phyloP scores from a whole-genome alignment of 2,113 vertebrate species.

The Atrichornis clamosus region DNA sequence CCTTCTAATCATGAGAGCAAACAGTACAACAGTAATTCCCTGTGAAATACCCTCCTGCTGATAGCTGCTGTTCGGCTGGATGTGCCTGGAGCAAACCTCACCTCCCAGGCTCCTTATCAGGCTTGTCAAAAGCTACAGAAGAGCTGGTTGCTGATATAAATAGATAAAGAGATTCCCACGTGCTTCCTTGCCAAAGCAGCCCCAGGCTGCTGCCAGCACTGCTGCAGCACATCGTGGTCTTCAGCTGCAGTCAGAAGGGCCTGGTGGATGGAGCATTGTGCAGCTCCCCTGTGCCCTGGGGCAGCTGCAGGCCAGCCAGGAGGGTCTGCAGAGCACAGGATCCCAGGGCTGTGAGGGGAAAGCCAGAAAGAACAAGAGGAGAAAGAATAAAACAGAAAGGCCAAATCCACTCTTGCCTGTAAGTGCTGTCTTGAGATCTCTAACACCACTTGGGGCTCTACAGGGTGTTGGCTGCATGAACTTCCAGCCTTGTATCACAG shows the following conservation, averaged over 20 bases:
- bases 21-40: neutral
- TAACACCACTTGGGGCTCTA: neutral
- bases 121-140: neutral
- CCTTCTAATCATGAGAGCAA: neutral
- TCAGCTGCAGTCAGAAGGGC: neutral
- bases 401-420: too few relatives aligned
- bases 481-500: neutral
- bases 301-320: neutral
- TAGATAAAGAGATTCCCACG: neutral
- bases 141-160: neutral
- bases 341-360: too few relatives aligned
- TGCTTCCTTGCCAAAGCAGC: neutral
- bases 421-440: neutral
- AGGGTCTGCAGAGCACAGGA: neutral
- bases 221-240: neutral
- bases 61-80: neutral
- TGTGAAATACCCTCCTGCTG: neutral
- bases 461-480: neutral
- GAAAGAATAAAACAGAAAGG: neutral
- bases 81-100: neutral
- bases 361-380: too few relatives aligned
- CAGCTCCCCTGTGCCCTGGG: neutral
- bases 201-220: accelerated
- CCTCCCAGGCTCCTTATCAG: too few relatives aligned
- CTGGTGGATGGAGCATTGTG: accelerated